A percentile compares a stretch with the other conserved stretches of the same genome.
Evolutionary conservation across 2,113 vertebrate genomes (phyloP).

Genomic region (Deroptyus accipitrinus): DNA sequence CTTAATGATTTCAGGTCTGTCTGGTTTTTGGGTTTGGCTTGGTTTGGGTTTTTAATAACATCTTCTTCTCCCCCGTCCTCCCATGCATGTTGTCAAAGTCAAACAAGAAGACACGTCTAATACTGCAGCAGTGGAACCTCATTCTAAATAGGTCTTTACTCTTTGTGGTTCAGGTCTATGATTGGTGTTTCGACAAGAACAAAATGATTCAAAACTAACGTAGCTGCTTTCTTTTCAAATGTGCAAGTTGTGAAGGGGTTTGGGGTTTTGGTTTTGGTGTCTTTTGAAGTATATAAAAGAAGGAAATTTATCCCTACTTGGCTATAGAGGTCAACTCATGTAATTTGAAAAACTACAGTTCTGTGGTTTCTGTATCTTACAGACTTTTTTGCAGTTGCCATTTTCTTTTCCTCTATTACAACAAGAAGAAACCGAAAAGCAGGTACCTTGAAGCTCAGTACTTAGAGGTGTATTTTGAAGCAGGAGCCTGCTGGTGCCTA

Average conservation of each 20-base stretch:
- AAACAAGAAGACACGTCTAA: not conserved
- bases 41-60: not conserved
- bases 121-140: not conserved
- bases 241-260: not conserved
- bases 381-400: not conserved
- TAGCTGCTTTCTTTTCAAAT: not conserved
- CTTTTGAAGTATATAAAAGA: not conserved
- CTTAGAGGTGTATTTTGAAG: not conserved
- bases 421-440: not conserved
- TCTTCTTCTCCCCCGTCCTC: not conserved
- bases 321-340: not conserved
- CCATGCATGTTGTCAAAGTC: not conserved
- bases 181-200: not conserved
- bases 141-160: not conserved
- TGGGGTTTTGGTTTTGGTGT: not conserved
- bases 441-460: not conserved
- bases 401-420: not conserved
- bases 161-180: not conserved
- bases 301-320: not conserved
- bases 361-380: not conserved
- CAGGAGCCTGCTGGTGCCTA: not conserved
- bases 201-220: not conserved
- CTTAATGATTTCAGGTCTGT: not conserved
- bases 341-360: not conserved
- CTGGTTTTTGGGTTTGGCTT: not conserved